phyloP scores from a whole-genome alignment of 2,113 vertebrate genomes.

The Rhodinocichla rosea region DNA sequence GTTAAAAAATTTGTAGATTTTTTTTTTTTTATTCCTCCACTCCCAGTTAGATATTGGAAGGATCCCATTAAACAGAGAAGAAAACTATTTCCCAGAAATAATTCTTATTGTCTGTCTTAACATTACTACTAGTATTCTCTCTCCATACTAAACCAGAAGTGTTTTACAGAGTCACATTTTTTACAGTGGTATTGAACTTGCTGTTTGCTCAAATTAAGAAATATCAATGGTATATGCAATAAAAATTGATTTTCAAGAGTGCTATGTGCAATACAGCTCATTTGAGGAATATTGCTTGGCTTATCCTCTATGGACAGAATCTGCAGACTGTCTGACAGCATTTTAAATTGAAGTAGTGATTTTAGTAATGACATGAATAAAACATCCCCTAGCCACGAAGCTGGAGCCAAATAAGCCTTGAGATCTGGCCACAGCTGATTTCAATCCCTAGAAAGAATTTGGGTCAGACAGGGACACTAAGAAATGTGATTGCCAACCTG shows the following conservation, averaged over 20 bases:
- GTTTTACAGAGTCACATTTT: background rate
- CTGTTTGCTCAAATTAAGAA: background rate
- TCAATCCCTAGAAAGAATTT: slow-evolving; percentile 29
- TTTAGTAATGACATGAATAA: slow-evolving; percentile 35
- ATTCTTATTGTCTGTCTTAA: background rate
- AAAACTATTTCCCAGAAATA: background rate
- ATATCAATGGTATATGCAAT: background rate
- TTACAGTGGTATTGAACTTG: background rate
- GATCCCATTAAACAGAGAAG: background rate
- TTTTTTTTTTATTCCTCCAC: background rate
- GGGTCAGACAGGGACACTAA: background rate
- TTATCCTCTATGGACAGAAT: background rate
- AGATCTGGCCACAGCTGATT: background rate
- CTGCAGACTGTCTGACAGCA: background rate
- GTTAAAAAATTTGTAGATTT: background rate
- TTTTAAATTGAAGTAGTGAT: background rate
- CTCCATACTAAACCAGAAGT: background rate
- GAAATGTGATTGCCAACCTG: background rate
- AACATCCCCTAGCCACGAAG: background rate
- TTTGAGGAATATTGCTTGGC: background rate
- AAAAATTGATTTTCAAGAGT: background rate
- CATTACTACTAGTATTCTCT: background rate
- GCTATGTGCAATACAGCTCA: background rate
- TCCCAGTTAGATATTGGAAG: background rate
- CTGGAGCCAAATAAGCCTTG: slow-evolving; percentile 15